These are phyloP conservation scores for Charadrius vociferus DNA, from an alignment of 2,113 vertebrate species.

Conservation along the genomic window DNA sequence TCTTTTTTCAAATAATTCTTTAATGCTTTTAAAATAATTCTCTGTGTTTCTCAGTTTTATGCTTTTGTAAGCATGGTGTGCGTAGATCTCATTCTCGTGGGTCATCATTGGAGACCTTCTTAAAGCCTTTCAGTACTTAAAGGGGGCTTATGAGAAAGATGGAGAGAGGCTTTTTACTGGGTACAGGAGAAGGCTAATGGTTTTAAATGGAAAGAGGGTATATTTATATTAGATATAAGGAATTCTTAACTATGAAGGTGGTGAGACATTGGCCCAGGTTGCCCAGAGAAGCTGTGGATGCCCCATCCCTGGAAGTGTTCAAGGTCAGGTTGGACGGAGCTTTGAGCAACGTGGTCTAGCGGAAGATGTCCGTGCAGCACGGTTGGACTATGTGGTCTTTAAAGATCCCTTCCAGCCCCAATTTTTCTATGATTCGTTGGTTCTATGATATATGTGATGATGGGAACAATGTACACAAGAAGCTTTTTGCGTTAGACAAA, in stretches of 20 bases:
- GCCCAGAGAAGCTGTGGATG: not conserved
- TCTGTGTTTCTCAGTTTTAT: not conserved
- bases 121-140: not conserved
- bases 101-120: not conserved
- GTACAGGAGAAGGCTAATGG: accelerated
- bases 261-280: not conserved
- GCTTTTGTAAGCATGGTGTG: not conserved
- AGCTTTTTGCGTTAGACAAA: not conserved
- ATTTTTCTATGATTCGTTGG: not conserved
- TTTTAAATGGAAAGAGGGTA: not conserved
- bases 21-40: not conserved
- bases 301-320: not conserved
- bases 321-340: not conserved
- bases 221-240: not conserved
- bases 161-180: not conserved
- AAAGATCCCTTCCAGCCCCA: not conserved
- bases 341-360: not conserved
- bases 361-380: not conserved
- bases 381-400: not conserved
- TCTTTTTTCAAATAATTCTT: not conserved
- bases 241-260: not conserved
- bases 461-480: not conserved
- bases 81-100: not conserved
- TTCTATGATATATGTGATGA: not conserved
- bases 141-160: not conserved